phyloP scores from a whole-genome alignment of 1,140 invertebrate species.

The Episyrphus balteatus region DNA sequence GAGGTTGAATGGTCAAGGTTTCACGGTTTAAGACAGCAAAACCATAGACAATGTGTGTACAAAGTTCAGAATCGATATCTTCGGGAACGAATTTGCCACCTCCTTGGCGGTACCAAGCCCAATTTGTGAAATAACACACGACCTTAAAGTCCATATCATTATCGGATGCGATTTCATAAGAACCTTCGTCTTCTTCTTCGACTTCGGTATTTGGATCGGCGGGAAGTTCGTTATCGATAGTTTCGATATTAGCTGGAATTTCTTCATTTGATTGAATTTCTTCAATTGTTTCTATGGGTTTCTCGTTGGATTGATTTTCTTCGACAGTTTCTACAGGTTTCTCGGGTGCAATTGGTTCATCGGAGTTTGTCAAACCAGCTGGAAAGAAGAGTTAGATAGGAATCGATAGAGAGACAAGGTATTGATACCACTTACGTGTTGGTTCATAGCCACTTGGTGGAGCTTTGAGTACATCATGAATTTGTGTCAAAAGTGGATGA shows the following conservation, averaged over 20 bases:
- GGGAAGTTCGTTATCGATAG: constrained; percentile 10
- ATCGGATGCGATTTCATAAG: background rate
- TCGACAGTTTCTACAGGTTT: constrained; percentile 4
- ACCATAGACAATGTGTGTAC: constrained; percentile 85
- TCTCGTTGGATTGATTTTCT: background rate
- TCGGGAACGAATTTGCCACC: constrained; percentile 71
- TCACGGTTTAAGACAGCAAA: constrained; percentile 76
- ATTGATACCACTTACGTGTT: constrained; percentile 15
- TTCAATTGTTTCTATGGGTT: constrained; percentile 1
- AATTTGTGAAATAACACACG: constrained; percentile 88
- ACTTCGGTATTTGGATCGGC: constrained; percentile 17
- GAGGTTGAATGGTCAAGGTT: constrained; percentile 65
- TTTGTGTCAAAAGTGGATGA: constrained; percentile 61
- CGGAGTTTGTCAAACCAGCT: constrained; percentile 17
- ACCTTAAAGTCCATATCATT: constrained; percentile 48
- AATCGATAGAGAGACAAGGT: background rate
- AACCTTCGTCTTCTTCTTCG: constrained; percentile 13
- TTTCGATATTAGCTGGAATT: background rate
- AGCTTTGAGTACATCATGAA: constrained; percentile 50
- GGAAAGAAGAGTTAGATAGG: background rate
- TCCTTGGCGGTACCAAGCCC: constrained; percentile 80
- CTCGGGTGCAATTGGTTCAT: constrained; percentile 12
- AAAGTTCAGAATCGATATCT: constrained; percentile 71
- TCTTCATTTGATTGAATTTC: background rate
- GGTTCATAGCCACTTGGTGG: constrained; percentile 20